phyloP scores from a whole-genome alignment of 1,140 invertebrate genomes.

The Bemisia tabaci region DNA sequence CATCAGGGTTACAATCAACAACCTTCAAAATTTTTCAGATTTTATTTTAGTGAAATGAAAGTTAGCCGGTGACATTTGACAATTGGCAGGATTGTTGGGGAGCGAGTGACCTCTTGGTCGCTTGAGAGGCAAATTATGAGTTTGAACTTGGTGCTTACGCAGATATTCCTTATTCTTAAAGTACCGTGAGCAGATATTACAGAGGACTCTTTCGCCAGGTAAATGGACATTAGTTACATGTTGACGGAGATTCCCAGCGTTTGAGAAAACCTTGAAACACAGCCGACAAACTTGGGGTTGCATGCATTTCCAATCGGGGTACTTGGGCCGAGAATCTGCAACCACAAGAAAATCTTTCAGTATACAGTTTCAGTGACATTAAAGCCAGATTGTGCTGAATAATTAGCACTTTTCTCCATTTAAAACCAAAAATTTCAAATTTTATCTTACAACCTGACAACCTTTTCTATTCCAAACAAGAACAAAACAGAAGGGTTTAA shows the following conservation, averaged over 20 bases:
- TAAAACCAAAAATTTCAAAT: no score
- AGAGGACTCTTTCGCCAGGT: constrained; percentile 46
- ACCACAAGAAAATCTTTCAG: constrained; percentile 7
- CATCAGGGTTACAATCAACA: no score
- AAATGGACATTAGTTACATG: constrained; percentile 59
- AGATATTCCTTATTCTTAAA: constrained; percentile 58
- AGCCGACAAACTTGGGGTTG: constrained; percentile 37
- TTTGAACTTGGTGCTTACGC: constrained; percentile 51
- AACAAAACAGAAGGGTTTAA: neutral
- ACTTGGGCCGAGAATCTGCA: constrained; percentile 5
- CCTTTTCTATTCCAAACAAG: neutral
- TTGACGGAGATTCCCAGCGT: constrained; percentile 52
- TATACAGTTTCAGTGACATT: constrained; percentile 11
- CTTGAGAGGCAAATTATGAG: constrained; percentile 33
- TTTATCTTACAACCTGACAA: no score
- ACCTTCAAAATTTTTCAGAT: neutral
- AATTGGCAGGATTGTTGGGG: neutral
- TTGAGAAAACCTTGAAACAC: constrained; percentile 51
- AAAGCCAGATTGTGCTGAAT: no score
- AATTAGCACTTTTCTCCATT: no score
- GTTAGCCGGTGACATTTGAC: neutral
- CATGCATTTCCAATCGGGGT: constrained; percentile 23
- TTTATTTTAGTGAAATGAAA: neutral
- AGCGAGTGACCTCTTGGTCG: constrained; percentile 5
- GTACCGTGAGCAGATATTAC: constrained; percentile 46